These are phyloP conservation scores for Loxodonta africana DNA, from an alignment of 2,113 vertebrate species.

Conservation along the genomic window DNA sequence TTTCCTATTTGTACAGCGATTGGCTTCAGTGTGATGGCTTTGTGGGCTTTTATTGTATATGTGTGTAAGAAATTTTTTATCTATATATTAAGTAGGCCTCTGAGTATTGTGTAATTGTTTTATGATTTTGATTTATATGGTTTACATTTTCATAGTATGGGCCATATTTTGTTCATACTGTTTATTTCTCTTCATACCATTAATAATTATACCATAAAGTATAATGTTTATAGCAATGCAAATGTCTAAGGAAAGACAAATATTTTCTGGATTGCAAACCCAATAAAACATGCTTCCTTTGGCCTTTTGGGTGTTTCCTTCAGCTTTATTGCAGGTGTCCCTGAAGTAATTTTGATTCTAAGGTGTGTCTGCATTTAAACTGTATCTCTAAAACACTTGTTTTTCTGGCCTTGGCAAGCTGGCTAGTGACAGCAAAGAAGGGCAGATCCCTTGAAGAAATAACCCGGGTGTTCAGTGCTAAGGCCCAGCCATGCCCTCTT, in stretches of 20 bases:
- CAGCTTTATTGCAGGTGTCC: not conserved
- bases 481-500: not conserved
- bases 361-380: not conserved
- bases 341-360: constrained; percentile 17
- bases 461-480: rapidly evolving
- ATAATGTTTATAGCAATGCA: constrained; percentile 77
- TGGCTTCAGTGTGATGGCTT: constrained; percentile 57
- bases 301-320: constrained; percentile 33
- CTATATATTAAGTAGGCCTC: constrained; percentile 71
- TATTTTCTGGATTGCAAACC: constrained; percentile 76
- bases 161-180: constrained; percentile 67
- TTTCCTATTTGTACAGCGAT: constrained; percentile 73
- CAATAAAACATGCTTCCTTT: constrained; percentile 82
- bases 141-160: constrained; percentile 78
- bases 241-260: constrained; percentile 72
- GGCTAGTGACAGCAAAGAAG: not conserved
- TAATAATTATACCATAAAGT: constrained; percentile 75
- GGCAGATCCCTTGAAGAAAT: not conserved
- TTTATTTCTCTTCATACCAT: constrained; percentile 79
- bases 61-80: constrained; percentile 67
- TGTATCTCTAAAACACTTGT: not conserved
- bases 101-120: constrained; percentile 78
- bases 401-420: not conserved
- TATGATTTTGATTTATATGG: constrained; percentile 73
- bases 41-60: constrained; percentile 69